Conservation (phyloP, 2,113 vertebrate species). For the Myiagra hebetior region DNA sequence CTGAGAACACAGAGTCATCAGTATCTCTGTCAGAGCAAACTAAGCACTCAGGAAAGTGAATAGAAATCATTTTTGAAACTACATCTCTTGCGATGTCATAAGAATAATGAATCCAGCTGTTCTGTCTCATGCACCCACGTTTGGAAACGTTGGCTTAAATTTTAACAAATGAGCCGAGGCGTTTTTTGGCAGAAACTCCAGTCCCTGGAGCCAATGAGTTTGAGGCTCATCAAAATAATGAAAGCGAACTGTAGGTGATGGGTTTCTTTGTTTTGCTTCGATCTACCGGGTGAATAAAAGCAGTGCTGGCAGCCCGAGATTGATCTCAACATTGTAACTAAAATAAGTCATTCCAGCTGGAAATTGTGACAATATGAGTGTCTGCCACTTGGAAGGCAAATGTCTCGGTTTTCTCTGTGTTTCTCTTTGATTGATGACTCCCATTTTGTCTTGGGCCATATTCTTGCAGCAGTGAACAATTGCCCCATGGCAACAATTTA, state of each 20-base stretch:
- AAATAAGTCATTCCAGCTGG: constrained; percentile 44
- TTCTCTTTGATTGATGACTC: constrained; percentile 22
- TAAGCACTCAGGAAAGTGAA: background rate
- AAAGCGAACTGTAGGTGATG: constrained; percentile 3
- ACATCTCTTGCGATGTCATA: background rate
- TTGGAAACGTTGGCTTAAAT: constrained; percentile 8
- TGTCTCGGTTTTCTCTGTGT: background rate
- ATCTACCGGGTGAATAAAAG: constrained; percentile 35
- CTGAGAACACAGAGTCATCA: background rate
- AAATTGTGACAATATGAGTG: constrained; percentile 23
- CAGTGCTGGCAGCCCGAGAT: constrained; percentile 7
- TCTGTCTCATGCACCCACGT: background rate
- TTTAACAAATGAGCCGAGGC: background rate
- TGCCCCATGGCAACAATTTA: background rate
- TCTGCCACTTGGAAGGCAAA: constrained; percentile 41
- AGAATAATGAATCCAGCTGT: constrained; percentile 44
- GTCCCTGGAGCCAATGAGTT: constrained; percentile 22
- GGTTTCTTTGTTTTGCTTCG: background rate
- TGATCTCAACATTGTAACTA: constrained; percentile 17
- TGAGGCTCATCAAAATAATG: constrained; percentile 46
- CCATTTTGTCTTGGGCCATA: background rate
- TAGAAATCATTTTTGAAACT: background rate
- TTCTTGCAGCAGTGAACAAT: background rate
- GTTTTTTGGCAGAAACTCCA: constrained; percentile 27
- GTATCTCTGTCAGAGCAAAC: background rate